These are phyloP conservation scores for Labeo rohita DNA, from an alignment of 2,113 vertebrate species.

Conservation along the genomic window DNA sequence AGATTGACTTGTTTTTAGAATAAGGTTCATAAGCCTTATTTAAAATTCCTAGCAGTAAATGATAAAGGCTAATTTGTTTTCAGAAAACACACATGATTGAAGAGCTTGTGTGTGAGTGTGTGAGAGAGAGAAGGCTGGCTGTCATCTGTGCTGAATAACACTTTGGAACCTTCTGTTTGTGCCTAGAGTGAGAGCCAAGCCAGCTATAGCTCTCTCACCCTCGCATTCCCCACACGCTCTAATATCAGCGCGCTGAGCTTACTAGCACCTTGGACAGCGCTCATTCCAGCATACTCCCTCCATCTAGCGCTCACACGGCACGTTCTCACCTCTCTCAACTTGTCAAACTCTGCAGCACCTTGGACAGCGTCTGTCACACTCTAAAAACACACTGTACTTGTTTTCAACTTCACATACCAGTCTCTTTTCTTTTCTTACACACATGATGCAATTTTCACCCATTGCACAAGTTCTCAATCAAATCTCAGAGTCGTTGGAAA, in stretches of 20 bases:
- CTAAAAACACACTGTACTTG: conserved; percentile 11
- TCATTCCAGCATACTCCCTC: conserved; percentile 26
- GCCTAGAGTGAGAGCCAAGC: conserved; percentile 55
- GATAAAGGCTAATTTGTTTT: conserved; percentile 42
- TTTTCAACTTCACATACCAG: conserved; percentile 36
- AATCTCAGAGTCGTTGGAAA: neutral
- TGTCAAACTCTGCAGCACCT: conserved; percentile 59
- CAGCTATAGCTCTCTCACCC: conserved; percentile 44
- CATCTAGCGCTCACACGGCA: conserved; percentile 52
- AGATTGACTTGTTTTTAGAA: conserved; percentile 2
- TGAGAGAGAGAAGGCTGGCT: conserved; percentile 42
- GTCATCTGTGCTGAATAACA: conserved; percentile 45
- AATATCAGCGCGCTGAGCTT: conserved; percentile 21
- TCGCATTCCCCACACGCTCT: conserved; percentile 30
- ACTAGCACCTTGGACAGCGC: conserved; percentile 44
- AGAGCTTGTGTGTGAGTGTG: conserved; percentile 15
- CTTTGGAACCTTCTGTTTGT: conserved; percentile 61
- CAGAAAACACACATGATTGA: conserved; percentile 46
- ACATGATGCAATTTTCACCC: conserved; percentile 19
- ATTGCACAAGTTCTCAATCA: neutral
- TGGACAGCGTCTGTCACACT: conserved; percentile 56
- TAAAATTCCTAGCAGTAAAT: conserved; percentile 9
- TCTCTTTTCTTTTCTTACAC: conserved; percentile 29
- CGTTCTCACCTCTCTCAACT: conserved; percentile 49
- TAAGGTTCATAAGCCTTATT: conserved; percentile 8